Evolutionary conservation across 2,113 vertebrate species (phyloP).

Genomic region (Rhinopithecus roxellana): DNA sequence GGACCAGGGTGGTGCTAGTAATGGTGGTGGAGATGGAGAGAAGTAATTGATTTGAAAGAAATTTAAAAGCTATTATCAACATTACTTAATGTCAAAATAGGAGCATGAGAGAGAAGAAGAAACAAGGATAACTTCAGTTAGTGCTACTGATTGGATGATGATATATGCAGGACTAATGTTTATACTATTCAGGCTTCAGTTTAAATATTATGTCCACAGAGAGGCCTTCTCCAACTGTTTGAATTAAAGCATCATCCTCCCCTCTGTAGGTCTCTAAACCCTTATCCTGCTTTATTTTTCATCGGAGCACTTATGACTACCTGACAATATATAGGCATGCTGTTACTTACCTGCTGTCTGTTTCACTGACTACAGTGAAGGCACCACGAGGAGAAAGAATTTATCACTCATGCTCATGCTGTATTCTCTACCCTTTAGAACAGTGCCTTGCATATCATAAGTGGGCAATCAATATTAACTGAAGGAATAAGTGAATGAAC

Average conservation of each 20-base stretch:
- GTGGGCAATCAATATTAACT: background rate
- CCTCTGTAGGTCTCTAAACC: background rate
- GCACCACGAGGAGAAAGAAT: background rate
- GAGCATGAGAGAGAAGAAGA: background rate
- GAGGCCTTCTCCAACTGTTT: background rate
- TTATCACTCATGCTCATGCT: background rate
- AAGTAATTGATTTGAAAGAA: background rate
- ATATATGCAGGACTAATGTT: background rate
- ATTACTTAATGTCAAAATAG: background rate
- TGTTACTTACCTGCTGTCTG: background rate
- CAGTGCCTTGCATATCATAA: background rate
- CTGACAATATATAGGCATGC: background rate
- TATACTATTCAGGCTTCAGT: background rate
- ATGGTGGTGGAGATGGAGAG: background rate
- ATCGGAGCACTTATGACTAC: background rate
- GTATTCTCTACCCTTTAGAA: background rate
- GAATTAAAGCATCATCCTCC: background rate
- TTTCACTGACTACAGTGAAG: background rate
- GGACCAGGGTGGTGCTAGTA: fast-evolving
- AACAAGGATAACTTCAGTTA: background rate
- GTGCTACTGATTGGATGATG: background rate
- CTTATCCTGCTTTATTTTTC: background rate
- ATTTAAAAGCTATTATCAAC: background rate
- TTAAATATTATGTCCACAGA: background rate
- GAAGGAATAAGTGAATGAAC: background rate